Base-by-base conservation (phyloP, 2,888 invertebrate genomes). In the Abrostola triplasia region DNA sequence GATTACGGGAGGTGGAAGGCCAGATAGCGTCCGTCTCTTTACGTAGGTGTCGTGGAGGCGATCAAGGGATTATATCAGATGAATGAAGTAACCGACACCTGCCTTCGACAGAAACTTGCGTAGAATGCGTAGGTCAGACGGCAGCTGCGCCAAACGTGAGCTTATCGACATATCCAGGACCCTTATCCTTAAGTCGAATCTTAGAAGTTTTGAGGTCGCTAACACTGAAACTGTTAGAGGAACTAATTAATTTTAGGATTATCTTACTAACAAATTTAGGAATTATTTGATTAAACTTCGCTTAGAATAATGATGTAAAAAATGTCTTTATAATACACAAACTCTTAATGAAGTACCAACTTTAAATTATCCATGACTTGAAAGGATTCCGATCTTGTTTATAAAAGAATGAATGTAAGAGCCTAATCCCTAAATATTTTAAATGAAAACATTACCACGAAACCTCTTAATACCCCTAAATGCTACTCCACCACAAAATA, bases 21-120 rank as follows among this genome's bases (percentile, higher is more conserved):
- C 9, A 50, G 51, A 40, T 58, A 1, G 9, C 6, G 58, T 72
- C 40, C 48, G 41, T 57, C 73, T 47, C n/a, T 5, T 13, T n/a
- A 58, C 41, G 73, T 70, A 51, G 70, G 40, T 5, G 11, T 40
- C 5, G 11, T 11, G 9, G 24, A 24, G 40, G 66, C 47, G 52
- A 44, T 24, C 56, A n/a, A 52, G 51, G 55, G 64, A 57, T 73
- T 72, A 44, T 67, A 67, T 67, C 62, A 64, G 67, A 72, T 63
- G 63, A 77, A 73, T 59, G 58, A 7, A 44, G 63, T 40, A n/a
- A 72, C 55, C 72, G 75, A 68, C 64, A 73, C 78, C 79, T 81
- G 70, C 36, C 24, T 24, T 24, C 24, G 24, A 24, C 24, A 13
- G 5, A 6, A 24, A 35, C 57, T 62, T 72, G 72, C 67, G 54